These are phyloP conservation scores for Apocheima hispidaria DNA, from an alignment of 2,888 invertebrate genomes.

Conservation along the genomic window DNA sequence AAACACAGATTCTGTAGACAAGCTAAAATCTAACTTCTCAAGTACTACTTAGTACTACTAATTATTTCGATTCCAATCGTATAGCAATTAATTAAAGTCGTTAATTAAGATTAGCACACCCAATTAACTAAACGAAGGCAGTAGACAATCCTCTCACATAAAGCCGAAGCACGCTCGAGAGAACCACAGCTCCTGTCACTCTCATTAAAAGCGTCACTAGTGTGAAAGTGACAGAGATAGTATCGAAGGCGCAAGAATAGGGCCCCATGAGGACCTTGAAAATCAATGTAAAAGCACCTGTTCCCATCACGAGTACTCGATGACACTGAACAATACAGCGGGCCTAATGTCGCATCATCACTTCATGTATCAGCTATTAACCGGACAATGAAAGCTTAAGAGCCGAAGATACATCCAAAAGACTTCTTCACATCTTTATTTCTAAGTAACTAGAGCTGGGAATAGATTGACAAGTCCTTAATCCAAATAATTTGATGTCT, in stretches of 20 bases:
- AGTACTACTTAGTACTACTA: not conserved
- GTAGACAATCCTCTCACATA: not conserved
- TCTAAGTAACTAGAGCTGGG: not conserved
- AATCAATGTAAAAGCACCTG: slow-evolving; percentile 32
- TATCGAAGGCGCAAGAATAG: not conserved
- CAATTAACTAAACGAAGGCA: slow-evolving; percentile 3
- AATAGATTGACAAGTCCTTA: slow-evolving; percentile 3
- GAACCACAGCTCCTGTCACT: not conserved
- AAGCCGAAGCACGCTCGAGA: not conserved
- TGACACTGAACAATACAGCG: slow-evolving; percentile 21
- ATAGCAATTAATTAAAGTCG: not conserved
- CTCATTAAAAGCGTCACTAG: not conserved
- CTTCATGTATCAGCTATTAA: slow-evolving; percentile 30
- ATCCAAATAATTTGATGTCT: slow-evolving; percentile 3
- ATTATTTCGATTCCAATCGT: not conserved
- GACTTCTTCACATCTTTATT: not conserved
- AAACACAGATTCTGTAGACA: no score
- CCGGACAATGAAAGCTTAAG: slow-evolving; percentile 30
- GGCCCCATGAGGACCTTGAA: slow-evolving; percentile 18
- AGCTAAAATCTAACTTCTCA: no score
- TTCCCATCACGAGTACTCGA: slow-evolving; percentile 8
- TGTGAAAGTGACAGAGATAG: not conserved
- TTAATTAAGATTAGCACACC: not conserved
- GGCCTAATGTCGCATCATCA: slow-evolving; percentile 25
- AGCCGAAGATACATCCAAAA: slow-evolving; percentile 3